phyloP scores from a whole-genome alignment of 2,113 vertebrate species.

The Pollachius pollachius region DNA sequence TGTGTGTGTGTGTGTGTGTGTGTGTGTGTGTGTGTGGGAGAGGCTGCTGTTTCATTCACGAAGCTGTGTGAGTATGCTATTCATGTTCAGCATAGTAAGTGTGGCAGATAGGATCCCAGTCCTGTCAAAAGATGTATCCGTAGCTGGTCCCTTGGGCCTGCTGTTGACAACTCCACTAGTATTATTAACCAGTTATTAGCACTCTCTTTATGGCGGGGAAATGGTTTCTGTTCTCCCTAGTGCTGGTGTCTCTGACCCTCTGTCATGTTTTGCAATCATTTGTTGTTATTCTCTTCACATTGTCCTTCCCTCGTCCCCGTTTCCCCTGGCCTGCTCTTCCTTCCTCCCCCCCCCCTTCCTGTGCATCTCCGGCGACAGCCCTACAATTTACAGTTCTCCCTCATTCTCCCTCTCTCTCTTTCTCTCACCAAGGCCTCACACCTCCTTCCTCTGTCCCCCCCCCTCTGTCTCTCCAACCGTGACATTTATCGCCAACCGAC shows the following conservation, averaged over 20 bases:
- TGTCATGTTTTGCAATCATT: slow-evolving; percentile 1
- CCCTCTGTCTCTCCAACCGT: neutral
- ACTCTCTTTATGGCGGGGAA: slow-evolving; percentile 9
- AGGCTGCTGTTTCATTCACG: neutral
- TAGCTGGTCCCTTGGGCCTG: neutral
- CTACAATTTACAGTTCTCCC: neutral
- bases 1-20: neutral
- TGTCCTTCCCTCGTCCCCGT: neutral
- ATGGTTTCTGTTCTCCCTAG: slow-evolving; percentile 25
- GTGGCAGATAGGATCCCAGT: slow-evolving; percentile 3
- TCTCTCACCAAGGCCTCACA: neutral
- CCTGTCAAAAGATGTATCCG: slow-evolving; percentile 4
- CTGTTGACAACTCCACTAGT: slow-evolving; percentile 5
- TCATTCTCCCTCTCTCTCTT: neutral
- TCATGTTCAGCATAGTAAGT: neutral
- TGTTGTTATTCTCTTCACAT: neutral
- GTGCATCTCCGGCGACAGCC: neutral
- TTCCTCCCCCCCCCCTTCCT: neutral
- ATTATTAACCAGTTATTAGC: neutral
- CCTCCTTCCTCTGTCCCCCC: neutral
- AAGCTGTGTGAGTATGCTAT: neutral
- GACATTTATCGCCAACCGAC: neutral
- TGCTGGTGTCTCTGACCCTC: slow-evolving; percentile 5
- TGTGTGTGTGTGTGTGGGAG: neutral
- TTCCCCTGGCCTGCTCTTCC: neutral